Conservation (phyloP, 2,797 vertebrate genomes). For the Pseudotriccus pelzelni region DNA sequence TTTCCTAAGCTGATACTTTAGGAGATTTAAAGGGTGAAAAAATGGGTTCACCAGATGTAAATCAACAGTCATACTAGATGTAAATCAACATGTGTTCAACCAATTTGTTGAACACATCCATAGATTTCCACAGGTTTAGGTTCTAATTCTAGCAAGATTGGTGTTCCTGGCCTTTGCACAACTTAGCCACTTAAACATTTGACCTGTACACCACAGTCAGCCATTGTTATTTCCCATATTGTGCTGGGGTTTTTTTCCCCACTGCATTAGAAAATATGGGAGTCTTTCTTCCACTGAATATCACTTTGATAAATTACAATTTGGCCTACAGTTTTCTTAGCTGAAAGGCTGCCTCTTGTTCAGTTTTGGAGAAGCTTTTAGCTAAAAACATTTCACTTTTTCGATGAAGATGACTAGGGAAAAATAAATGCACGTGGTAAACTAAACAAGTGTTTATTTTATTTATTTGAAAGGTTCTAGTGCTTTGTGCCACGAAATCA, state of each 20-base stretch:
- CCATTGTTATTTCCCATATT: background rate
- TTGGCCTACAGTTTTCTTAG: background rate
- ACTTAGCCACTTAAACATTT: background rate
- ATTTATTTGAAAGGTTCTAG: background rate
- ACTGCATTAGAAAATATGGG: background rate
- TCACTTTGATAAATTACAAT: background rate
- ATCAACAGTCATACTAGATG: no score
- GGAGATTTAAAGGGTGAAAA: background rate
- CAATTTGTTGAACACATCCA: background rate
- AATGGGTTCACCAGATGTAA: background rate
- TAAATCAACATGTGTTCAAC: no score
- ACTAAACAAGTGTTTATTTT: background rate
- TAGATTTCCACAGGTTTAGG: background rate
- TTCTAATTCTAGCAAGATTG: background rate
- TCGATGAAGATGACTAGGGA: background rate
- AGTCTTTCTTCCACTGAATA: background rate
- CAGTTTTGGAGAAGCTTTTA: background rate
- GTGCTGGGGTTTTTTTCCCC: background rate
- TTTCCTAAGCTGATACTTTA: background rate
- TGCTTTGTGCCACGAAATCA: background rate
- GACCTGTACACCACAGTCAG: background rate
- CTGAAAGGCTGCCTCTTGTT: background rate
- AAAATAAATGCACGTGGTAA: background rate
- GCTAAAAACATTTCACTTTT: background rate
- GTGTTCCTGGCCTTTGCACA: background rate